Conservation (phyloP, 2,888 invertebrate genomes). For the Dryomyza anilis region DNA sequence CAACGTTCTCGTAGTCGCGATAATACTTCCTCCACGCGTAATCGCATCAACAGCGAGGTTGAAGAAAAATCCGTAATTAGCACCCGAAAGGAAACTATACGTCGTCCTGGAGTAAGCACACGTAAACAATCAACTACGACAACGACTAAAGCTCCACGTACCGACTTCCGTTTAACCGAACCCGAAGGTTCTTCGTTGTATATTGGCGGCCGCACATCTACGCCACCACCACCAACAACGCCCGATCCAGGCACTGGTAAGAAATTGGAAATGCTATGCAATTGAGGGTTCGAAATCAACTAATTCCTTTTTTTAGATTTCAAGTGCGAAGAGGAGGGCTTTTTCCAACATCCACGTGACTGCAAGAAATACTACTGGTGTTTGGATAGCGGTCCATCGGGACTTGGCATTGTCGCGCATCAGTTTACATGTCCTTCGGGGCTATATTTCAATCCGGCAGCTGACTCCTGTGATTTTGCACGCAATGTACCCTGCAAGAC, state of each 20-base stretch:
- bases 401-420: conserved; percentile 88
- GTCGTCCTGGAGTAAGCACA: conserved; percentile 33
- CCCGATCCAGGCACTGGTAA: conserved; percentile 85
- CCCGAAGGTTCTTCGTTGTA: conserved; percentile 51
- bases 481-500: conserved; percentile 84
- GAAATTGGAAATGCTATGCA: conserved; percentile 18
- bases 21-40: conserved; percentile 44
- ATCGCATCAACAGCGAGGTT: conserved; percentile 42
- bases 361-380: conserved; percentile 97
- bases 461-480: conserved; percentile 90
- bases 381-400: conserved; percentile 84
- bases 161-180: conserved; percentile 47
- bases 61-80: conserved; percentile 40
- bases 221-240: conserved; percentile 76
- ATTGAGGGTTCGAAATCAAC: not conserved
- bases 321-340: conserved; percentile 91
- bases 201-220: conserved; percentile 62
- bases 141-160: conserved; percentile 51
- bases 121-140: conserved; percentile 37
- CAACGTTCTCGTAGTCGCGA: conserved; percentile 52
- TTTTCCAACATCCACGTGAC: conserved; percentile 88
- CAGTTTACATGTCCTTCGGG: conserved; percentile 93
- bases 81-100: conserved; percentile 37
- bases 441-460: conserved; percentile 86
- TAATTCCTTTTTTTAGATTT: conserved; percentile 67